Conservation (phyloP, 2,113 vertebrate genomes). For the Nycticorax nycticorax region DNA sequence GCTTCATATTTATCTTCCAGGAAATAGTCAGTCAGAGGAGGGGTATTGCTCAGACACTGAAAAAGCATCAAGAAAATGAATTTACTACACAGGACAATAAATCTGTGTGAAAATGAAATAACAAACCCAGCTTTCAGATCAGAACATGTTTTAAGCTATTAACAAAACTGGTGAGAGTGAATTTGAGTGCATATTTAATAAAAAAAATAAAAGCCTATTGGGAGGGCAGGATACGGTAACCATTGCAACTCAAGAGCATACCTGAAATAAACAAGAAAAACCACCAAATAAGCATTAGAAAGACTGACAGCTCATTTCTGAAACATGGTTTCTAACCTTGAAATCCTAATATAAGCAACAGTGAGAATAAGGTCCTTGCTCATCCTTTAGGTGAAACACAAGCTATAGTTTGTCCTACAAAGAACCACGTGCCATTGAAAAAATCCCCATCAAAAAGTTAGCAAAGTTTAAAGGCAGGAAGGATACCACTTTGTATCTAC, state of each 20-base stretch:
- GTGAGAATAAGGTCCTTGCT: not conserved
- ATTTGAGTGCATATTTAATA: rapidly evolving
- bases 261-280: not conserved
- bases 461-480: not conserved
- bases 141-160: not conserved
- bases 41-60: constrained; percentile 94
- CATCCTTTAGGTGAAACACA: not conserved
- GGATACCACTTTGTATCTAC: not conserved
- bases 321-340: not conserved
- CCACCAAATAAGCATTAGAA: not conserved
- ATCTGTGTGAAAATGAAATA: not conserved
- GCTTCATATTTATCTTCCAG: constrained; percentile 90
- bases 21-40: constrained; percentile 93
- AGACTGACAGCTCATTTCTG: not conserved
- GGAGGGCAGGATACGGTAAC: not conserved
- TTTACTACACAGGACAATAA: not conserved
- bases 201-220: not conserved
- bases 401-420: not conserved
- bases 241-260: not conserved
- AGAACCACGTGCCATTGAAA: not conserved
- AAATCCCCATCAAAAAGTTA: not conserved
- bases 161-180: not conserved
- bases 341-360: not conserved
- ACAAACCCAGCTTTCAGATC: not conserved
- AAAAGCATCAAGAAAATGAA: not conserved